These are phyloP conservation scores for Planiliza haematocheilus DNA, from an alignment of 2,113 vertebrate genomes.

Conservation along the genomic window DNA sequence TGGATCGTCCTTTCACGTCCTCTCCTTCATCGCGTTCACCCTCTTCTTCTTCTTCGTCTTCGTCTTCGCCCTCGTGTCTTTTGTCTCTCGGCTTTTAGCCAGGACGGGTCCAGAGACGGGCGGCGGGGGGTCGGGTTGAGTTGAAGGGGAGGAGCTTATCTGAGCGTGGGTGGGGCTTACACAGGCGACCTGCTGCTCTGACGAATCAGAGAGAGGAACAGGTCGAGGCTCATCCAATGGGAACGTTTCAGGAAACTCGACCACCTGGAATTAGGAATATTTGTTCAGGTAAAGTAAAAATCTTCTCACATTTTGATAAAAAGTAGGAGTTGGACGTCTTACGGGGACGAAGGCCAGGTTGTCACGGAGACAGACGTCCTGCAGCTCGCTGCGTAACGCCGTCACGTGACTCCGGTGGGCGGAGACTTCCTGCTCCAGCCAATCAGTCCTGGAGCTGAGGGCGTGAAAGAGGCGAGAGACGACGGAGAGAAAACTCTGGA, in stretches of 20 bases:
- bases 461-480: slow-evolving; percentile 88
- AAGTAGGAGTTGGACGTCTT: slow-evolving; percentile 59
- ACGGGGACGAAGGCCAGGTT: slow-evolving; percentile 82
- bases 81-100: not conserved
- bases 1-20: not conserved
- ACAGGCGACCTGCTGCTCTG: not conserved
- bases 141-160: not conserved
- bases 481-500: slow-evolving; percentile 85
- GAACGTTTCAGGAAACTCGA: not conserved
- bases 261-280: slow-evolving; percentile 31
- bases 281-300: too few species aligned
- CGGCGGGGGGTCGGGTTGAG: not conserved
- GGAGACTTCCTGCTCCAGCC: too few species aligned
- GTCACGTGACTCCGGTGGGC: slow-evolving; percentile 83
- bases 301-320: not conserved
- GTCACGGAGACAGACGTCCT: too few species aligned
- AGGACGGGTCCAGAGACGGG: too few species aligned
- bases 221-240: not conserved
- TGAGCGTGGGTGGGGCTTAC: slow-evolving; percentile 14
- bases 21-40: slow-evolving; percentile 7
- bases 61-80: too few species aligned
- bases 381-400: too few species aligned
- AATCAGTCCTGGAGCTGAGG: slow-evolving; percentile 81
- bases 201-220: not conserved
- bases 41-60: slow-evolving; percentile 47